Conservation (phyloP, 2,797 vertebrate species). For the Poeciliopsis paucimaculata region DNA sequence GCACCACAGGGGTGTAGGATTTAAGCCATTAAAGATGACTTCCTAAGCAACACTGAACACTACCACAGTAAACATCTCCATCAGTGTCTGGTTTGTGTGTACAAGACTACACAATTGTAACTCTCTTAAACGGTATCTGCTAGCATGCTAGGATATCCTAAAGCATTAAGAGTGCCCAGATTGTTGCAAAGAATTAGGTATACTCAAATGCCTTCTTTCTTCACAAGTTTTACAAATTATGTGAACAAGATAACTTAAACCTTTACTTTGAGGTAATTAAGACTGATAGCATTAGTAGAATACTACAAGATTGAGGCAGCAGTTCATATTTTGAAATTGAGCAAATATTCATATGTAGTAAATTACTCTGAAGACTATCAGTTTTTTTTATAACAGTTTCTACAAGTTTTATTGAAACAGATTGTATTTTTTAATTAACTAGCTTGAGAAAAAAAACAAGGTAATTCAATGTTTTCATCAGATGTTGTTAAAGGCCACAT, state of each 20-base stretch:
- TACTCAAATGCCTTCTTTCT: too few species aligned
- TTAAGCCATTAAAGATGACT: slow-evolving; percentile 58
- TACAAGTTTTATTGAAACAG: not conserved
- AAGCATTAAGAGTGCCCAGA: not conserved
- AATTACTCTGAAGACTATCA: not conserved
- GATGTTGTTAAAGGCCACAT: not conserved
- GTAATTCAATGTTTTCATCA: not conserved
- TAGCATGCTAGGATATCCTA: not conserved
- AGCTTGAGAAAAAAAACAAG: not conserved
- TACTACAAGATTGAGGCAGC: not conserved
- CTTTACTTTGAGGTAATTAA: not conserved
- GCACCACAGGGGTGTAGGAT: slow-evolving; percentile 45
- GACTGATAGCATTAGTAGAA: not conserved
- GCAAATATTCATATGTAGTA: not conserved
- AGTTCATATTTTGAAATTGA: not conserved
- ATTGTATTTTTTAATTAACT: not conserved
- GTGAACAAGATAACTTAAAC: not conserved
- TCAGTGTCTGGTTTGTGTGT: not conserved
- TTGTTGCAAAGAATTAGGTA: not conserved
- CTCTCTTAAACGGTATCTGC: too few species aligned
- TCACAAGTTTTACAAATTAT: not conserved
- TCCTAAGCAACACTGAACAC: slow-evolving; percentile 17
- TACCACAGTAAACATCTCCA: slow-evolving; percentile 6
- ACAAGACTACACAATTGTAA: not conserved
- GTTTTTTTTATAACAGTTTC: not conserved